Evolutionary conservation across 2,797 vertebrate species (phyloP).

Genomic region (Peromyscus aztecus): DNA sequence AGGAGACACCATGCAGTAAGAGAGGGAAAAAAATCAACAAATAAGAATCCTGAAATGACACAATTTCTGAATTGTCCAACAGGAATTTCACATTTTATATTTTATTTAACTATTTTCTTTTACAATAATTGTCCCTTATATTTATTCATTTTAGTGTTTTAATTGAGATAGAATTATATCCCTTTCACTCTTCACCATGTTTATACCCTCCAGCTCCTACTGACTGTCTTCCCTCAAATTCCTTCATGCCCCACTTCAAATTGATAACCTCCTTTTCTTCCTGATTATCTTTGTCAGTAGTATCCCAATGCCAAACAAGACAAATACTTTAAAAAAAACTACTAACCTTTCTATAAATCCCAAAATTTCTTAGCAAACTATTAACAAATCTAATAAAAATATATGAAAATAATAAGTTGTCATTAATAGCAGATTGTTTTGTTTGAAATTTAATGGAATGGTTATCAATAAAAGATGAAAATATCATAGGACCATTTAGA

Average conservation of each 20-base stretch:
- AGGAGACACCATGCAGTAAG: background rate
- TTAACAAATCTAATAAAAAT: background rate
- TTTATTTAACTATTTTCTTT: background rate
- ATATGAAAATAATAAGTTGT: background rate
- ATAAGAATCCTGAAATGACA: background rate
- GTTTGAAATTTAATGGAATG: background rate
- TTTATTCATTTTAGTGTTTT: background rate
- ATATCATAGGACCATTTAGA: background rate
- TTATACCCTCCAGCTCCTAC: background rate
- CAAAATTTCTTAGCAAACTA: background rate
- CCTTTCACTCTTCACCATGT: background rate
- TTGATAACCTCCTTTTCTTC: background rate
- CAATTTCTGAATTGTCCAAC: background rate
- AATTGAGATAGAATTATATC: background rate
- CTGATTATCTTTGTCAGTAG: background rate
- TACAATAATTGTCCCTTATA: background rate
- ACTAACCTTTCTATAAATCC: background rate
- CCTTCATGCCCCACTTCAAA: background rate
- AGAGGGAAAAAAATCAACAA: background rate
- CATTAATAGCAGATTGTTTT: background rate
- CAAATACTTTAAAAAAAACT: background rate
- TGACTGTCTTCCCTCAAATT: background rate
- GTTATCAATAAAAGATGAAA: background rate
- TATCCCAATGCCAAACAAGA: background rate
- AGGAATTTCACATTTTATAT: background rate